Percentiles rank a stretch among this genome's conserved stretches.
These are phyloP conservation scores for Eurystomus glaucurus DNA, from an alignment of 2,797 vertebrate genomes.

Conservation along the genomic window DNA sequence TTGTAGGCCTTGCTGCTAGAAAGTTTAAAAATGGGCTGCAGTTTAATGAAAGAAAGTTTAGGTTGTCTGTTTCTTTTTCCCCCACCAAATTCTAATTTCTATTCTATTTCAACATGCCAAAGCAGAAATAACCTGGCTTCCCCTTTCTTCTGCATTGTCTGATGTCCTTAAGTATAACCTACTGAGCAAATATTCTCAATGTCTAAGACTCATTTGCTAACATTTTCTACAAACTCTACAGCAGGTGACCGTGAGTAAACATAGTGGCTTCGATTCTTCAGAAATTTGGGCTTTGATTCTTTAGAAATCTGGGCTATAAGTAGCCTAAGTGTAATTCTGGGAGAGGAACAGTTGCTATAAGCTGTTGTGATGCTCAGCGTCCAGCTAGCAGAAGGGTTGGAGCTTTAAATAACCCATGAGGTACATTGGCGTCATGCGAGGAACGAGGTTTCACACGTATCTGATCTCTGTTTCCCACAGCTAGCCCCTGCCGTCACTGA, in stretches of 20 bases:
- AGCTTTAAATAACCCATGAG: conserved; percentile 14
- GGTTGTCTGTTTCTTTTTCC: background rate
- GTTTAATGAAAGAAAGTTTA: background rate
- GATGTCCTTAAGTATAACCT: background rate
- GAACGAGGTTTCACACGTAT: background rate
- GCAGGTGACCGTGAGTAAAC: background rate
- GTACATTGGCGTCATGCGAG: background rate
- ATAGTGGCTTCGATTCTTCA: background rate
- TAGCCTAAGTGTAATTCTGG: background rate
- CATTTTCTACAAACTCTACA: background rate
- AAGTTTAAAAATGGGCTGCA: conserved; percentile 5
- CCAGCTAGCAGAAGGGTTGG: background rate
- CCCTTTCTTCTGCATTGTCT: background rate
- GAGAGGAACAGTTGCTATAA: background rate
- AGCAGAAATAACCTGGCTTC: background rate
- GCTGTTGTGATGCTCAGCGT: background rate
- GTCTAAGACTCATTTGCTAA: background rate
- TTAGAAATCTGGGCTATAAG: background rate
- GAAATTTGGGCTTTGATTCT: background rate
- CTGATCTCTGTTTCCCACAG: background rate
- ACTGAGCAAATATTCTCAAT: background rate
- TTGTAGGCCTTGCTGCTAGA: background rate
- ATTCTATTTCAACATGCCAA: background rate
- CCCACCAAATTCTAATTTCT: background rate
- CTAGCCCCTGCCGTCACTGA: background rate